A percentile compares a stretch with the other conserved stretches of the same genome.
phyloP scores from a whole-genome alignment of 2,888 invertebrate genomes.

The Callosobruchus maculatus region DNA sequence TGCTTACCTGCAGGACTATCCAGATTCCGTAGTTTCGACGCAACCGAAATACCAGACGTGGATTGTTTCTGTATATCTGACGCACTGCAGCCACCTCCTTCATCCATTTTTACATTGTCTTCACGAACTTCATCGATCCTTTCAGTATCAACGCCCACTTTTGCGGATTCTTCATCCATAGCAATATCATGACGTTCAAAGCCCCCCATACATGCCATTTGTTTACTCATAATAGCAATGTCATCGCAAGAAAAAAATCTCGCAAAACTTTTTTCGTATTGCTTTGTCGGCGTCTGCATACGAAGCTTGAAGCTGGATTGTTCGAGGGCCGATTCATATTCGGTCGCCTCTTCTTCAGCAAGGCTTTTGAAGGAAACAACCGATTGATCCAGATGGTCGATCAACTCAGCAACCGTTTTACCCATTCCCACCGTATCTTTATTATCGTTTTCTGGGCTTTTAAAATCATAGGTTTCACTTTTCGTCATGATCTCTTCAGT shows the following conservation, averaged over 20 bases:
- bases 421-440: not conserved
- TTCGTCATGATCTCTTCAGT: not conserved
- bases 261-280: not conserved
- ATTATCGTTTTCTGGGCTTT: not conserved
- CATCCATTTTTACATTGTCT: not conserved
- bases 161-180: not conserved
- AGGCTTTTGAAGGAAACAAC: not conserved
- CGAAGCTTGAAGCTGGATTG: not conserved
- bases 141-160: not conserved
- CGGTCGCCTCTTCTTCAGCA: not conserved
- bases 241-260: not conserved
- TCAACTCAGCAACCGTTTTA: too few species aligned
- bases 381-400: not conserved
- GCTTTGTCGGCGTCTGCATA: not conserved
- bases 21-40: not conserved
- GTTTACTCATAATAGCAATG: too few species aligned
- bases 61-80: not conserved
- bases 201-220: not conserved
- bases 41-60: not conserved
- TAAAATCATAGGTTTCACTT: not conserved
- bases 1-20: not conserved
- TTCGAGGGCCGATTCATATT: not conserved
- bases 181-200: not conserved
- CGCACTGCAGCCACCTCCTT: not conserved
- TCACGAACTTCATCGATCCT: not conserved